Conservation (phyloP, 1,140 invertebrate genomes). For the Scaptomyza montana region DNA sequence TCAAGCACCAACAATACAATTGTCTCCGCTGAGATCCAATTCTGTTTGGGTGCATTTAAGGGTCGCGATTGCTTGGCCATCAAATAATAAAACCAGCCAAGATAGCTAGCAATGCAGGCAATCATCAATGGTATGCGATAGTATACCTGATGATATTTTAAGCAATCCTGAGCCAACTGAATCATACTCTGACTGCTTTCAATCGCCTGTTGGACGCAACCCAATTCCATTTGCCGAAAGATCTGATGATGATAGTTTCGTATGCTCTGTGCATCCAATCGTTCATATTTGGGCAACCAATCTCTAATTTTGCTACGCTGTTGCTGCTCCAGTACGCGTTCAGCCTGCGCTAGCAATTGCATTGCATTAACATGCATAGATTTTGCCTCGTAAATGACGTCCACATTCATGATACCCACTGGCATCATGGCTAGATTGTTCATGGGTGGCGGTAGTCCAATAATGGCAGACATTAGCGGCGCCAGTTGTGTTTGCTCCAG, state of each 20-base stretch:
- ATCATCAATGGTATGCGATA: conserved; percentile 87
- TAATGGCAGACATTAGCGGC: conserved; percentile 92
- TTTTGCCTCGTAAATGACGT: conserved; percentile 85
- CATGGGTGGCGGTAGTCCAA: conserved; percentile 94
- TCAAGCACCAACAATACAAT: conserved; percentile 15
- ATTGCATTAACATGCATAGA: conserved; percentile 88
- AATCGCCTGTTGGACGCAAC: conserved; percentile 26
- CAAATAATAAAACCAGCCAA: conserved; percentile 87
- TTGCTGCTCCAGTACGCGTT: conserved; percentile 72
- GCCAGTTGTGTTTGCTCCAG: conserved; percentile 95
- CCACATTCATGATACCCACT: conserved; percentile 85
- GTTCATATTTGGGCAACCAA: conserved; percentile 34
- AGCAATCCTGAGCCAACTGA: conserved; percentile 84
- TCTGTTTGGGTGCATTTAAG: not conserved
- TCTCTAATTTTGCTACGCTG: conserved; percentile 42
- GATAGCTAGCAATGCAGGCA: conserved; percentile 86
- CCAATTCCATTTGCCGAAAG: not conserved
- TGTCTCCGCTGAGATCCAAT: not conserved
- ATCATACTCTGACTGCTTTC: conserved; percentile 33
- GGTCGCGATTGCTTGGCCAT: conserved; percentile 22
- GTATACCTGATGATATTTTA: conserved; percentile 90
- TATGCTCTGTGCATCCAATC: conserved; percentile 29
- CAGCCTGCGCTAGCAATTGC: conserved; percentile 90
- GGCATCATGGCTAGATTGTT: conserved; percentile 94
- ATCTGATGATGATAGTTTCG: conserved; percentile 21